Percentiles rank a stretch among this genome's conserved stretches.
phyloP scores from a whole-genome alignment of 2,797 vertebrate genomes.

The Pangasius krempfi region DNA sequence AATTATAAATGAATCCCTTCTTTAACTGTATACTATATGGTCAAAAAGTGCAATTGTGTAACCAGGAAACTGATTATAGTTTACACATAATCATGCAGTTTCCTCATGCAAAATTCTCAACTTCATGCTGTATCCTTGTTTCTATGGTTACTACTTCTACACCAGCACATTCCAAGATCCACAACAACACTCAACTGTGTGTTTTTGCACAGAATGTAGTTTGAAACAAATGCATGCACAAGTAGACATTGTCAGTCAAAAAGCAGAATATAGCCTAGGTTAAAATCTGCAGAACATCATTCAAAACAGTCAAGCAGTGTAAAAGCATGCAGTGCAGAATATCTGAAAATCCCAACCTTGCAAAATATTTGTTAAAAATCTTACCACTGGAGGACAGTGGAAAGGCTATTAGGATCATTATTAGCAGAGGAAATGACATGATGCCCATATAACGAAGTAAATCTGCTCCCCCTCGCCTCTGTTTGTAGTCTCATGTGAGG shows the following conservation, averaged over 20 bases:
- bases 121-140: conserved; percentile 20
- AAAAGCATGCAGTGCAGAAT: background rate
- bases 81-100: background rate
- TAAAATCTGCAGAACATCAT: conserved; percentile 14
- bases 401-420: conserved; percentile 35
- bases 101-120: conserved; percentile 26
- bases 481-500: conserved; percentile 40
- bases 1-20: too few relatives aligned
- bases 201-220: background rate
- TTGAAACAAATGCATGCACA: background rate
- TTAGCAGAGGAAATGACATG: conserved; percentile 17
- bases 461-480: conserved; percentile 28
- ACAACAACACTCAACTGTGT: background rate
- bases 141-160: background rate
- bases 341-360: background rate
- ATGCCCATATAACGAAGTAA: conserved; percentile 15
- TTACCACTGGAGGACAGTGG: conserved; percentile 50
- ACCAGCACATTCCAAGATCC: background rate
- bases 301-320: background rate
- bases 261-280: background rate
- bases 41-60: too few relatives aligned
- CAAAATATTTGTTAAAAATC: background rate
- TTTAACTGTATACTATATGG: too few relatives aligned
- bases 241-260: background rate
- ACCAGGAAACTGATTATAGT: too few relatives aligned